These are phyloP conservation scores for Bombus turneri DNA, from an alignment of 1,140 invertebrate genomes.

Conservation along the genomic window DNA sequence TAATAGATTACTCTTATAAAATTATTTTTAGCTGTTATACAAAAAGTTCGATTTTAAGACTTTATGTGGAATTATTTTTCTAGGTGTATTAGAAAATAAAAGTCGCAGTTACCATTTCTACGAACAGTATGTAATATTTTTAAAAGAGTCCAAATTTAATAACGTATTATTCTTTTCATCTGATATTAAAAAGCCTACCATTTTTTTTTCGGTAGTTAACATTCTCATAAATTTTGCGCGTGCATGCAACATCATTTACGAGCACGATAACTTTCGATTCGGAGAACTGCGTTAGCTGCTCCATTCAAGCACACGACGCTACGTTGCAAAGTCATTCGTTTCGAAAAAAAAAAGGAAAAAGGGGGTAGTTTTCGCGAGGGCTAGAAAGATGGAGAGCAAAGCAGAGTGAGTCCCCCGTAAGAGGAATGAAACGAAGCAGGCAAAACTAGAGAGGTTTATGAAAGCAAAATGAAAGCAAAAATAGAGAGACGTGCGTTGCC, in stretches of 20 bases:
- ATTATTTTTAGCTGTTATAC: not conserved
- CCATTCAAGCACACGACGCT: not conserved
- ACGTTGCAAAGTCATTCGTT: constrained; percentile 37
- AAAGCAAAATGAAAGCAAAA: constrained; percentile 68
- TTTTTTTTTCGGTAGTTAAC: not conserved
- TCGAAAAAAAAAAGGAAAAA: constrained; percentile 4
- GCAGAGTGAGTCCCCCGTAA: constrained; percentile 31
- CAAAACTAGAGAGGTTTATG: constrained; percentile 65
- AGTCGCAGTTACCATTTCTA: no score
- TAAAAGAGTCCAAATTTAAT: not conserved
- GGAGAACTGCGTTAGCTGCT: not conserved
- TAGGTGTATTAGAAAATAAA: no score
- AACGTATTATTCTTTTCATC: not conserved
- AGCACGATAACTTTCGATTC: constrained; percentile 2
- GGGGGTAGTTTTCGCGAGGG: constrained; percentile 30
- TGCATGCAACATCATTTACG: not conserved
- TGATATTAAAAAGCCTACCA: not conserved
- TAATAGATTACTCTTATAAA: not conserved
- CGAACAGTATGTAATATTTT: not conserved
- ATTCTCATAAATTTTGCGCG: not conserved
- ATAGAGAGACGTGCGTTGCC: constrained; percentile 72
- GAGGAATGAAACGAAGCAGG: constrained; percentile 50
- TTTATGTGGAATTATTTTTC: not conserved
- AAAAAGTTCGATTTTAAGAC: not conserved
- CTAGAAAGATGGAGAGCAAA: constrained; percentile 29